Base-by-base conservation (phyloP, 2,888 invertebrate species). In the Drosophila infuscata region DNA sequence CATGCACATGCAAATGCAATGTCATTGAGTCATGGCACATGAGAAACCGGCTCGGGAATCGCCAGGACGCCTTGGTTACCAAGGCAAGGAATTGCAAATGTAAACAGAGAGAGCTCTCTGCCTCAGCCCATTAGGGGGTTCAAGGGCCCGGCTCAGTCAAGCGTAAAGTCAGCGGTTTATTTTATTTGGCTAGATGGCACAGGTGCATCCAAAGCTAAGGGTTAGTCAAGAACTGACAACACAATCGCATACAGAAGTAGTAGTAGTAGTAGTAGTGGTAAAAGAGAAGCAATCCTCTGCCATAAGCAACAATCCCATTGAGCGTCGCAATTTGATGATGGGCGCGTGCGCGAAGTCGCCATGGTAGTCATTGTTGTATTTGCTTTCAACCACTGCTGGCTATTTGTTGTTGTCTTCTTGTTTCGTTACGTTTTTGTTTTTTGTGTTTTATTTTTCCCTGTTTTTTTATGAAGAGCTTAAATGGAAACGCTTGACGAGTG, bases 401-500 rank as follows among this genome's bases (percentile, higher is more conserved):
- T 54, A 49, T 71, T 71, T 78, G 59, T 74, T 69, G 60, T 80
- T 75, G 71, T 83, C 56, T 82, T 74, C 73, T 82, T 67, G 71
- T 69, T 70, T 65, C 63, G 62, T 57, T 68, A 71, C 70, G 67
- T 76, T 80, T 65, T 25, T 25, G n/a, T 25, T 25, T 57, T 74
- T 57, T 61, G 17, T 81, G 46, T 67, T 62, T 46, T 58, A 33
- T 38, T 54, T 54, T 57, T 51, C 9, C 0, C 4, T 54, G 20
- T 54, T 52, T 76, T 54, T 71, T 76, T 76, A 65, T 79, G 75
- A 81, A 79, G 74, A 83, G 81, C 79, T 80, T 87, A 83, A 92
- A 90, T 91, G 89, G 93, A 91, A 93, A 93, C 92, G 92, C 92
- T 93, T 92, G 93, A 92, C 91, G 93, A 91, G 93, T 91, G 92